Evolutionary conservation across 2,113 vertebrate species (phyloP), one percentile per base, ranked within the genome.

Genomic region (Herpailurus yagouaroundi): DNA sequence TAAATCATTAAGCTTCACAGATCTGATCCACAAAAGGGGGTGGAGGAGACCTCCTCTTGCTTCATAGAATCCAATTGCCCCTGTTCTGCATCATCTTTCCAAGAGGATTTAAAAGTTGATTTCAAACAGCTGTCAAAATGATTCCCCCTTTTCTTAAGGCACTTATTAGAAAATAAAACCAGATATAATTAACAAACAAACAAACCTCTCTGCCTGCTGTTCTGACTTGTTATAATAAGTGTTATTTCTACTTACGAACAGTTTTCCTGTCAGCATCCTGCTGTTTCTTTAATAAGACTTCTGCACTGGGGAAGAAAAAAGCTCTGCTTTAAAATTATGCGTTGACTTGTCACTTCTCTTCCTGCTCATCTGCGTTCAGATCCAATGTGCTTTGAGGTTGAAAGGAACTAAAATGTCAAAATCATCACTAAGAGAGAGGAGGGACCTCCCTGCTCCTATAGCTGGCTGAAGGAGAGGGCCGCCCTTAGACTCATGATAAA

Each of bases 111-210:
- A 84, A 66, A 96, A 97, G 86, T 85, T 69, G 82, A 60, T 92
- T 97, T 98, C 95, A 87, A 96, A 83, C 91, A 95, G 95, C 91
- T 86, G 63, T 95, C 82, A 95, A 60, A 96, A 96, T 86, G 64
- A 95, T 86, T 25, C 48, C 25, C 66, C n/a, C 7, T 21, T 93
- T 97, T 97, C 89, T 97, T 90, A 95, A 89, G 89, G 69, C 90
- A 90, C 94, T 97, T 97, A 97, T 98, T 97, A 97, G 95, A 94
- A 98, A 97, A 98, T 95, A 98, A 98, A 98, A 96, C 96, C 96
- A 97, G 97, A 98, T 96, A 96, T 96, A 98, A 97, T 98, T 98
- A 98, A 98, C 97, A 97, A 98, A 98, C 93, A 98, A 98, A 97
- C 97, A 93, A 98, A 97, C 87, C 89, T 97, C 96, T 97, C 95